Conservation (phyloP, 2,888 invertebrate genomes). For the Athrips mouffetella region DNA sequence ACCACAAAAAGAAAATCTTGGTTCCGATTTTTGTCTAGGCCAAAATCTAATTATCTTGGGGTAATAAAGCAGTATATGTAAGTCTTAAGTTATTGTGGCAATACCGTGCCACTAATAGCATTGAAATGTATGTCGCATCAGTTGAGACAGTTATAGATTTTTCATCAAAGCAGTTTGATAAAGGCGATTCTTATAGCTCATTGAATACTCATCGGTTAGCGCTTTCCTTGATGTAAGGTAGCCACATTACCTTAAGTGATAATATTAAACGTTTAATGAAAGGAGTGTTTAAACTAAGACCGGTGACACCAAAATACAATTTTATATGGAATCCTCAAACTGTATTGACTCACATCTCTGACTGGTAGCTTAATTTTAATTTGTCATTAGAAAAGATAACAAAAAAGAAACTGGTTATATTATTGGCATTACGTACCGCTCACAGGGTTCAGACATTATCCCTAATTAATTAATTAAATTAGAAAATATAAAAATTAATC, state of each 20-base stretch:
- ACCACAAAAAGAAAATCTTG: no score
- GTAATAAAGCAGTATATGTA: slow-evolving; percentile 20
- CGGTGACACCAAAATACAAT: slow-evolving; percentile 17
- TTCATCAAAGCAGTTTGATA: slow-evolving; percentile 18
- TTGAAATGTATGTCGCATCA: not conserved
- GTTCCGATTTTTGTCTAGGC: no score
- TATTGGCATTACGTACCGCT: not conserved
- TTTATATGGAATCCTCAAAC: slow-evolving; percentile 2
- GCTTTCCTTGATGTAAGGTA: slow-evolving; percentile 18
- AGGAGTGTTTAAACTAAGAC: slow-evolving; percentile 1
- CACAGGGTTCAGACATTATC: slow-evolving; percentile 1
- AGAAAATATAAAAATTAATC: not conserved
- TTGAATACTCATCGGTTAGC: slow-evolving; percentile 24
- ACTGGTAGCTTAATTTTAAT: slow-evolving; percentile 10
- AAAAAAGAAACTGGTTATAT: no score
- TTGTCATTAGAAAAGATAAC: slow-evolving; percentile 15
- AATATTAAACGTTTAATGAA: not conserved
- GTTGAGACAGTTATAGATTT: slow-evolving; percentile 11
- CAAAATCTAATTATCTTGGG: no score
- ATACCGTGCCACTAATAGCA: slow-evolving; percentile 16
- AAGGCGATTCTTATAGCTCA: slow-evolving; percentile 22
- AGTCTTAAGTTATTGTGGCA: slow-evolving; percentile 21
- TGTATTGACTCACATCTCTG: not conserved
- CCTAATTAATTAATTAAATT: not conserved
- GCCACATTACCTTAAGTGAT: not conserved